These are phyloP conservation scores for Gopherus flavomarginatus DNA, from an alignment of 2,113 vertebrate species.

Conservation along the genomic window DNA sequence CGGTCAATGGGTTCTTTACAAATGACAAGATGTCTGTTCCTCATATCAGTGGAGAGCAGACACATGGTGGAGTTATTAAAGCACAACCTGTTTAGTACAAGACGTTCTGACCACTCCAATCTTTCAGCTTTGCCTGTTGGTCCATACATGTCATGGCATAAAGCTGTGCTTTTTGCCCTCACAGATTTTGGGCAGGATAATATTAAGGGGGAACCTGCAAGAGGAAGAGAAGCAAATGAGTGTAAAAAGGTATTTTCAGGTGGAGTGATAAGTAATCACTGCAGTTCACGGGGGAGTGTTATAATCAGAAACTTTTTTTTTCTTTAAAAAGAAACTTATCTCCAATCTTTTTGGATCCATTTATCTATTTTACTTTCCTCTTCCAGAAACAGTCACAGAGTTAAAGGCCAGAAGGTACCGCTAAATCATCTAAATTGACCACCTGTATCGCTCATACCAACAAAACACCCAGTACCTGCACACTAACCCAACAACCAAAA, in stretches of 20 bases:
- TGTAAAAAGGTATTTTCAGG: conserved; percentile 8
- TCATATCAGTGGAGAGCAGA: not conserved
- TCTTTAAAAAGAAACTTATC: conserved; percentile 30
- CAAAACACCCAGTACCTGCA: not conserved
- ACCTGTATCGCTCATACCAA: not conserved
- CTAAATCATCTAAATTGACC: not conserved
- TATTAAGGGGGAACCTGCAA: not conserved
- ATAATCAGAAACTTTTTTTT: conserved; percentile 21
- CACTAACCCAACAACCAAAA: not conserved
- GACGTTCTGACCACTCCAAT: not conserved
- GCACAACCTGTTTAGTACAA: not conserved
- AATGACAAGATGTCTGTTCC: not conserved
- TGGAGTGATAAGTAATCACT: conserved; percentile 7
- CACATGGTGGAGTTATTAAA: not conserved
- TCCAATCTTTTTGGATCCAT: not conserved
- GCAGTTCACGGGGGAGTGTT: not conserved
- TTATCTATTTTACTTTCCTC: not conserved
- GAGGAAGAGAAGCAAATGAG: conserved; percentile 1
- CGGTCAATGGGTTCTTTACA: not conserved
- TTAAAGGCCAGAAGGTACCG: not conserved
- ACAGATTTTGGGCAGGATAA: not conserved
- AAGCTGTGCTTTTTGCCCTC: not conserved
- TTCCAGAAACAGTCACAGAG: not conserved
- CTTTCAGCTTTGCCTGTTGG: not conserved
- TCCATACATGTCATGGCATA: not conserved